phyloP scores from a whole-genome alignment of 1,140 invertebrate species.

The Philaenus spumarius region DNA sequence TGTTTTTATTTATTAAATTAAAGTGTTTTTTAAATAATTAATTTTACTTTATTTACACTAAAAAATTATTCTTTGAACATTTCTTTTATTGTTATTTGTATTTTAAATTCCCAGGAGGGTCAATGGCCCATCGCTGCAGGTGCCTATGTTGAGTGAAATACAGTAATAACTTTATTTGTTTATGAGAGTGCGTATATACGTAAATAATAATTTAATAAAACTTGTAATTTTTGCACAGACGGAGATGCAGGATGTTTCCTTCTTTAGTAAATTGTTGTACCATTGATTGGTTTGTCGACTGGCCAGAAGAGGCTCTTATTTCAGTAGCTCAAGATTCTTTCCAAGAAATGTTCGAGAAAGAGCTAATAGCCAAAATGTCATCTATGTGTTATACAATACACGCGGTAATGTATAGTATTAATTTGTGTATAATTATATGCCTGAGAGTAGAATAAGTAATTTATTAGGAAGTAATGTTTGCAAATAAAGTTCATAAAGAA shows the following conservation, averaged over 20 bases:
- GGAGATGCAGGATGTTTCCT: constrained; percentile 77
- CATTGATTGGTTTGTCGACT: constrained; percentile 88
- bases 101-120: too few relatives aligned
- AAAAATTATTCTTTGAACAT: too few relatives aligned
- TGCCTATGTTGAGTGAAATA: too few relatives aligned
- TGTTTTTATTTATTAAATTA: too few relatives aligned
- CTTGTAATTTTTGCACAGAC: constrained; percentile 38
- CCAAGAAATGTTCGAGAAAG: constrained; percentile 41
- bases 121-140: too few relatives aligned
- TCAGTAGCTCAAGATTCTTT: constrained; percentile 63
- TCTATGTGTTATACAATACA: constrained; percentile 70
- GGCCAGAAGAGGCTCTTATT: constrained; percentile 80
- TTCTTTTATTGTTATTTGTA: too few relatives aligned
- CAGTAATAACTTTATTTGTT: too few relatives aligned
- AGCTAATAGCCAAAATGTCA: constrained; percentile 48
- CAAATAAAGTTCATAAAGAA: not conserved
- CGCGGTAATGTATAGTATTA: constrained; percentile 42
- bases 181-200: too few relatives aligned
- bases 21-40: too few relatives aligned
- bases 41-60: too few relatives aligned
- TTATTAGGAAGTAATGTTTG: not conserved
- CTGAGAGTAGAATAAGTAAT: not conserved
- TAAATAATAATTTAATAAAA: too few relatives aligned
- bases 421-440: constrained; percentile 2
- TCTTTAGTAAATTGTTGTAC: constrained; percentile 90